Evolutionary conservation across 2,888 invertebrate species (phyloP).

Genomic region (Noctua janthina): DNA sequence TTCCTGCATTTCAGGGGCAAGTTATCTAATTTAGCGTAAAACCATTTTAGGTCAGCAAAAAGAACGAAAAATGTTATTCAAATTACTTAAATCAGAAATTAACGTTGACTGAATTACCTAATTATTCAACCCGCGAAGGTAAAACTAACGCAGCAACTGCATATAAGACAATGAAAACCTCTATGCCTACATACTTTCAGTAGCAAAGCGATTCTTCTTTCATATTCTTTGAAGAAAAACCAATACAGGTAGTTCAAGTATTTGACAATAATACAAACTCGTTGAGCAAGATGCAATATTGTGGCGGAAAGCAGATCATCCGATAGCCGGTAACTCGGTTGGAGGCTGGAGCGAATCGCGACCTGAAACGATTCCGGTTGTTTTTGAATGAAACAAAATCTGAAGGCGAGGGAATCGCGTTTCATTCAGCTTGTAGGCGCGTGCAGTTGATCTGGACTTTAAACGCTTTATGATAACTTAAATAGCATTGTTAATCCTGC

Average conservation of each 20-base stretch:
- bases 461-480: not conserved
- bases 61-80: not conserved
- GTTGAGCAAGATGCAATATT: slow-evolving; percentile 55
- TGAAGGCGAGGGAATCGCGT: slow-evolving; percentile 24
- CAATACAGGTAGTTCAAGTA: slow-evolving; percentile 14
- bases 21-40: slow-evolving; percentile 4
- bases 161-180: not conserved
- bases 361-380: slow-evolving; percentile 45
- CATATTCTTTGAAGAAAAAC: slow-evolving; percentile 5
- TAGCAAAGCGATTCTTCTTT: not conserved
- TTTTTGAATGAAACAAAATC: slow-evolving; percentile 58
- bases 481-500: not conserved
- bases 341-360: slow-evolving; percentile 35
- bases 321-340: slow-evolving; percentile 61
- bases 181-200: not conserved
- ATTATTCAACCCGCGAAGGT: not conserved
- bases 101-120: not conserved
- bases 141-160: not conserved
- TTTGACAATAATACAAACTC: slow-evolving; percentile 27
- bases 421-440: slow-evolving; percentile 25
- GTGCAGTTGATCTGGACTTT: slow-evolving; percentile 16
- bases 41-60: slow-evolving; percentile 3
- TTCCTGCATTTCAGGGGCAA: not conserved
- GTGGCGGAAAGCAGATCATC: slow-evolving; percentile 58
- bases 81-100: not conserved